Evolutionary conservation across 2,888 invertebrate genomes (phyloP).

Genomic region (Amblyjoppa proteus): DNA sequence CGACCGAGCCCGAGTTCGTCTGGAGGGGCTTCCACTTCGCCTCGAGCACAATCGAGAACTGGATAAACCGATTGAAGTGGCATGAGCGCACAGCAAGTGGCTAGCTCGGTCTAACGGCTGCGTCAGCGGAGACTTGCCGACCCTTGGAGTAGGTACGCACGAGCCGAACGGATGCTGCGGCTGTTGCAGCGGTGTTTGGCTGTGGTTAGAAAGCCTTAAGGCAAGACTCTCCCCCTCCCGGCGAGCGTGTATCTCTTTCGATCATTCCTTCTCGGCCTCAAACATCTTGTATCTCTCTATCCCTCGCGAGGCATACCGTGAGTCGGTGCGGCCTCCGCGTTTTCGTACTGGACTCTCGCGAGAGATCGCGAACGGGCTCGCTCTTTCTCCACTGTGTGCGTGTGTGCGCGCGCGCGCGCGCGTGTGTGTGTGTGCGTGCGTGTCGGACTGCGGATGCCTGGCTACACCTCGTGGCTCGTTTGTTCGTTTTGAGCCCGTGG

Average conservation of each 20-base stretch:
- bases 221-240: conserved; percentile 66
- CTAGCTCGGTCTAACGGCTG: background rate
- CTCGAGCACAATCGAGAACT: background rate
- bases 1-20: background rate
- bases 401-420: background rate
- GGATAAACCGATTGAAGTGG: background rate
- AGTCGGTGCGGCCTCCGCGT: conserved; percentile 22
- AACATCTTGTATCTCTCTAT: conserved; percentile 7
- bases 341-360: conserved; percentile 56
- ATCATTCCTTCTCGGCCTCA: conserved; percentile 35
- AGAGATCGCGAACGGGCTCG: conserved; percentile 33
- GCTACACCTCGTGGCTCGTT: conserved; percentile 6
- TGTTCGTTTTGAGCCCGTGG: conserved; percentile 12
- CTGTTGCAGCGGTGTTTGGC: conserved; percentile 66
- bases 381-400: conserved; percentile 7
- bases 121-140: conserved; percentile 12
- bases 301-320: conserved; percentile 36
- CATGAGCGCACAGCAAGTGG: background rate
- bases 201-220: conserved; percentile 80
- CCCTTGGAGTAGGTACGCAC: conserved; percentile 26
- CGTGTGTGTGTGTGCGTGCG: conserved; percentile 18
- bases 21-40: too few species aligned
- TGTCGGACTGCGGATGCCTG: conserved; percentile 18
- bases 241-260: conserved; percentile 10
- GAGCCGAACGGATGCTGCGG: conserved; percentile 38